Conservation (phyloP, 2,113 vertebrate species). For the Bagarius yarrelli region DNA sequence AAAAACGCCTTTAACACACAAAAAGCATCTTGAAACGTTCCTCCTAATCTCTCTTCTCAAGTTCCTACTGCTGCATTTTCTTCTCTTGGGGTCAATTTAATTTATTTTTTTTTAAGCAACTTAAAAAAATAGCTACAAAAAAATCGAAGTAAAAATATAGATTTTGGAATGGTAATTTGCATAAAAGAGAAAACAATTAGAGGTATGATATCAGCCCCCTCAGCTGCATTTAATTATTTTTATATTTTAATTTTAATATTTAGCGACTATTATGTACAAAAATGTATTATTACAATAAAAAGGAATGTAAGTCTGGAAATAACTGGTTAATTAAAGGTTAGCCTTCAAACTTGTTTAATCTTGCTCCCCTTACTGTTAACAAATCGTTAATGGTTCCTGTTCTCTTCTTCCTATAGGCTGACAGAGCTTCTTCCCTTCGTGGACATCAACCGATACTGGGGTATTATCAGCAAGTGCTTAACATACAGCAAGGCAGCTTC, state of each 20-base stretch:
- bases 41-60: not conserved
- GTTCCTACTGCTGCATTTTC: not conserved
- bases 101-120: too few species aligned
- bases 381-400: slow-evolving; percentile 11
- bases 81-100: not conserved
- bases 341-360: not conserved
- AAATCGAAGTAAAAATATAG: not conserved
- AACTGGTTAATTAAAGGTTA: not conserved
- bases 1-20: not conserved
- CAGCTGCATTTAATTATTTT: not conserved
- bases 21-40: not conserved
- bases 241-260: not conserved
- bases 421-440: slow-evolving; percentile 78
- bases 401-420: slow-evolving; percentile 69
- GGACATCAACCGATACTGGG: slow-evolving; percentile 80
- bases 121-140: not conserved
- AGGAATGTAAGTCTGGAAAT: not conserved
- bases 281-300: not conserved
- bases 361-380: not conserved
- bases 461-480: slow-evolving; percentile 82
- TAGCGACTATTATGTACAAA: not conserved
- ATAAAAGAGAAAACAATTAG: not conserved
- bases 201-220: not conserved
- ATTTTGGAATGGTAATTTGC: not conserved
- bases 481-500: slow-evolving; percentile 83